Evolutionary conservation across 2,113 vertebrate genomes (phyloP), one percentile per base, ranked within the genome.

Genomic region (Chauna torquata): DNA sequence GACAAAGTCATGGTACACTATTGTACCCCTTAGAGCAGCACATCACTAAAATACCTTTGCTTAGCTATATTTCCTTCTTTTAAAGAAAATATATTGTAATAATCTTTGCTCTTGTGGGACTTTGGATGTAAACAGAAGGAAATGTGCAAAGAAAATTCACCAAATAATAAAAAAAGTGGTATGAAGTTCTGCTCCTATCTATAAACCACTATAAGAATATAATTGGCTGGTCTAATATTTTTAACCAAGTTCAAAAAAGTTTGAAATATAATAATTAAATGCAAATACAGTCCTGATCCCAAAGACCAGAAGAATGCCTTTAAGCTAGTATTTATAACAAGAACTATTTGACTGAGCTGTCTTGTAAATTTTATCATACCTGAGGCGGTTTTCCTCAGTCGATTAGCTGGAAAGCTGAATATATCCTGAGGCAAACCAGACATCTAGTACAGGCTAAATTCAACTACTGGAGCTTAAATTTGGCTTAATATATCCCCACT

Each of bases 401-500:
- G 96, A 98, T 97, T 98, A 98, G 97, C 96, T 95, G 95, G 93
- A 96, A 91, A 96, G 98, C 98, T 97, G 97, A 96, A 99, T 98
- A 98, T 98, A 96, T 99, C 99, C 99, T 96, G 98, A 98, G 99
- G 99, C 99, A 97, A 99, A 98, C 96, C 98, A 98, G 98, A 97
- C 97, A 95, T 98, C 96, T 97, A 97, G 98, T 98, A 98, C 96
- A 91, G 98, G 98, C 98, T 99, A 98, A 98, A 98, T 98, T 98
- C 98, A 98, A 98, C 98, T 98, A 98, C 98, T 88, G 94, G 98
- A 98, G 98, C 98, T 98, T 98, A 98, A 98, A 98, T 98, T 99
- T 98, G 98, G 98, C 98, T 99, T 99, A 99, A 99, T 99, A 98
- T 99, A 99, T 99, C 98, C 99, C 99, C 98, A 98, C 98, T 98